These are phyloP conservation scores for Bemisia tabaci DNA, from an alignment of 1,140 invertebrate genomes.

Conservation along the genomic window DNA sequence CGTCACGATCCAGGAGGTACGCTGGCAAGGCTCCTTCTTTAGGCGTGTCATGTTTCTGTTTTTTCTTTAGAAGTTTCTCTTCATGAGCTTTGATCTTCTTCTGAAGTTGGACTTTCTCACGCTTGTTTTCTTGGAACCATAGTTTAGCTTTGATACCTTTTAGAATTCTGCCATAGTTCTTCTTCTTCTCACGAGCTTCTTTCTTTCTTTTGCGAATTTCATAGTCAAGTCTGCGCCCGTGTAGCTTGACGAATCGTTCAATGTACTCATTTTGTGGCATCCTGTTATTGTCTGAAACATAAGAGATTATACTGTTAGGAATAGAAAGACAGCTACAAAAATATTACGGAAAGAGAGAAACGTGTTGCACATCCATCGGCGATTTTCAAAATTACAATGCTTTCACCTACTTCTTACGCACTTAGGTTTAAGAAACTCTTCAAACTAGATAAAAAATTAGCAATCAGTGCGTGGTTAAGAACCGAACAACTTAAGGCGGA, in stretches of 20 bases:
- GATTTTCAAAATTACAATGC: too few species aligned
- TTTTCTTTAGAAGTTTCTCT: slow-evolving; percentile 72
- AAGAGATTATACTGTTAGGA: not conserved
- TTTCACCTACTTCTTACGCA: too few species aligned
- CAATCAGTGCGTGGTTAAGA: too few species aligned
- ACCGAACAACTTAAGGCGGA: too few species aligned
- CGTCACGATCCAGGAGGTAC: slow-evolving; percentile 91
- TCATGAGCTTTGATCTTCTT: slow-evolving; percentile 91
- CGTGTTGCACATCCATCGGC: too few species aligned
- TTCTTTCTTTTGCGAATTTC: slow-evolving; percentile 93
- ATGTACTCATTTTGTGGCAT: slow-evolving; percentile 99
- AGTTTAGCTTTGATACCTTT: slow-evolving; percentile 95
- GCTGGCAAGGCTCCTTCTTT: slow-evolving; percentile 89
- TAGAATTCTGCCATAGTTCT: slow-evolving; percentile 80
- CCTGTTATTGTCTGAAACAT: slow-evolving; percentile 17
- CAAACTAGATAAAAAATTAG: too few species aligned
- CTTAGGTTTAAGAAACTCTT: too few species aligned
- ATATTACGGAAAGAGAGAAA: too few species aligned
- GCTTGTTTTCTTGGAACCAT: slow-evolving; percentile 89
- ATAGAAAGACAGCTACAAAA: slow-evolving; percentile 4
- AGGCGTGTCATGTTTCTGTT: slow-evolving; percentile 39
- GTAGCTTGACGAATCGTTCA: slow-evolving; percentile 89
- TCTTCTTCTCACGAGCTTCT: slow-evolving; percentile 76
- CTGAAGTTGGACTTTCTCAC: slow-evolving; percentile 99
- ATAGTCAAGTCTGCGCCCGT: slow-evolving; percentile 93